A percentile compares a stretch with the other conserved stretches of the same genome.
These are phyloP conservation scores for silkworm (Bombyx mori) DNA, from an alignment of 1,140 invertebrate genomes.

Conservation along the genomic window DNA sequence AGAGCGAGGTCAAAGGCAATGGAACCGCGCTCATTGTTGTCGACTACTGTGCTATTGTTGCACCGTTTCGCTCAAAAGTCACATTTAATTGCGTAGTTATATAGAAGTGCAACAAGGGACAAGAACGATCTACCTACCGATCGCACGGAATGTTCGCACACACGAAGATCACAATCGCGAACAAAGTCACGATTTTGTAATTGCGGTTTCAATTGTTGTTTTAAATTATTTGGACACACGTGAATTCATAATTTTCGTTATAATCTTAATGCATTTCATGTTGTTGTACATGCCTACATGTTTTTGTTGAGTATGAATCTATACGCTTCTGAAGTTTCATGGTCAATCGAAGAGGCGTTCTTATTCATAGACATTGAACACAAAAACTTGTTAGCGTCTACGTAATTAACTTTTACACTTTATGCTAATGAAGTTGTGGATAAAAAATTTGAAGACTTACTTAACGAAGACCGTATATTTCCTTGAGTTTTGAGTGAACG, in stretches of 20 bases:
- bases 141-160: conserved; percentile 24
- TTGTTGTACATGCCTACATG: not conserved
- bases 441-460: conserved; percentile 24
- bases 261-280: conserved; percentile 2
- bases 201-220: conserved; percentile 23
- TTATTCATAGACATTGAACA: conserved; percentile 11
- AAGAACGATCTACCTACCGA: not conserved
- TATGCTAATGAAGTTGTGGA: conserved; percentile 30
- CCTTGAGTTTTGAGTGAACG: conserved; percentile 22
- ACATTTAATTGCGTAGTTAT: conserved; percentile 48
- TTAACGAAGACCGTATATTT: conserved; percentile 39
- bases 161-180: conserved; percentile 32
- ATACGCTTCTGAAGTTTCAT: conserved; percentile 2
- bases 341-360: conserved; percentile 3
- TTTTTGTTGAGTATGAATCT: not conserved
- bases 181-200: conserved; percentile 46
- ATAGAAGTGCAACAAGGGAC: conserved; percentile 20
- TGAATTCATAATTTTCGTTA: conserved; percentile 6
- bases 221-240: conserved; percentile 13
- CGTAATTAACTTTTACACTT: conserved; percentile 28
- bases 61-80: conserved; percentile 47
- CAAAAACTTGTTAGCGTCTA: conserved; percentile 29
- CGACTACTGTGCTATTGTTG: conserved; percentile 43
- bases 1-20: conserved; percentile 38
- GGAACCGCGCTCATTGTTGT: conserved; percentile 45